These are phyloP conservation scores for Neotoxoptera formosana DNA, from an alignment of 1,140 invertebrate genomes.

Conservation along the genomic window DNA sequence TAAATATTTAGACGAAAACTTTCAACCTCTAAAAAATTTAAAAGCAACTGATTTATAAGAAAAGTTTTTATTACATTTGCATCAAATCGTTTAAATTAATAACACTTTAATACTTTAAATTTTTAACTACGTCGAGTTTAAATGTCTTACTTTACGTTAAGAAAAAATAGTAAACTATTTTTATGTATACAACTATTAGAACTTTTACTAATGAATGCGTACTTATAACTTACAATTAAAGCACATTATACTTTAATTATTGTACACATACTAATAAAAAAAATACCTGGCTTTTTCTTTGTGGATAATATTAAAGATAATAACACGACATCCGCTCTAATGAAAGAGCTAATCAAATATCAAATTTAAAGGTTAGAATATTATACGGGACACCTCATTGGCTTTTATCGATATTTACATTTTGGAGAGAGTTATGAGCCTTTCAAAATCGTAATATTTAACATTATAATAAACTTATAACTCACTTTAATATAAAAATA, in stretches of 20 bases:
- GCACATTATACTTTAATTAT: no score
- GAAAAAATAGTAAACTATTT: not conserved
- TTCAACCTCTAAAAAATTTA: not conserved
- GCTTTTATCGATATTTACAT: no score
- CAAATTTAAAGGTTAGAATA: not conserved
- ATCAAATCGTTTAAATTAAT: conserved; percentile 19
- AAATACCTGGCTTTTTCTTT: not conserved
- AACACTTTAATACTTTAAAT: not conserved
- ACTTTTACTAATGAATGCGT: not conserved
- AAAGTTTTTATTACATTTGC: conserved; percentile 7
- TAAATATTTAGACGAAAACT: not conserved
- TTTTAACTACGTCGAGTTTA: not conserved
- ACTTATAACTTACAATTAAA: not conserved
- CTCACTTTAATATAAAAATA: no score
- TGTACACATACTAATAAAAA: not conserved
- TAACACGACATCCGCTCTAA: not conserved
- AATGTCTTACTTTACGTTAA: not conserved
- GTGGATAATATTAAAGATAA: not conserved
- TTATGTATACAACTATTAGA: not conserved
- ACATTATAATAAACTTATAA: no score
- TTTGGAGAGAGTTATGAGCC: no score
- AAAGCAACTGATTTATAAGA: not conserved
- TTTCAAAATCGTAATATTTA: no score
- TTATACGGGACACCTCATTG: not conserved
- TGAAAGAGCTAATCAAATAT: not conserved